These are phyloP conservation scores for Magallana ariakensis DNA, from an alignment of 1,140 invertebrate genomes.

Conservation along the genomic window DNA sequence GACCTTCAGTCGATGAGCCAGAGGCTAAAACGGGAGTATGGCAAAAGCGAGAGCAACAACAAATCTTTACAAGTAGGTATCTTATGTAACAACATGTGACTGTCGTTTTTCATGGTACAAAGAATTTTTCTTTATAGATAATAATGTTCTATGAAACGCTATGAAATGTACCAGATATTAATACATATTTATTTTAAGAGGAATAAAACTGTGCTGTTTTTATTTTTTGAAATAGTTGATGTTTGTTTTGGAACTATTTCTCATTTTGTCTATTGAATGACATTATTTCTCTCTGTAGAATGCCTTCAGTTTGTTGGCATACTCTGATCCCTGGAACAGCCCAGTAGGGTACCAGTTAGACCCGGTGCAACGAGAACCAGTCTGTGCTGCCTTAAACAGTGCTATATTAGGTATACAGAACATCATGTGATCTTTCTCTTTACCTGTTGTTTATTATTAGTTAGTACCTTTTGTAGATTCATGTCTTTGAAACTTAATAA, in stretches of 20 bases:
- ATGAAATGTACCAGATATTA: too few species aligned
- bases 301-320: conserved; percentile 98
- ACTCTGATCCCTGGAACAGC: conserved; percentile 98
- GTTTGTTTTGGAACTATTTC: too few species aligned
- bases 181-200: too few species aligned
- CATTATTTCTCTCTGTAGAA: conserved; percentile 83
- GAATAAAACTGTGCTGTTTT: too few species aligned
- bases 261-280: too few species aligned
- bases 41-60: conserved; percentile 92
- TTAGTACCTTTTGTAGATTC: too few species aligned
- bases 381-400: conserved; percentile 97
- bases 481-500: too few species aligned
- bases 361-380: conserved; percentile 93
- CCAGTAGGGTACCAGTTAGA: conserved; percentile 97
- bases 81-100: background rate
- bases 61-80: conserved; percentile 91
- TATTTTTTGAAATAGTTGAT: too few species aligned
- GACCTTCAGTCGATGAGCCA: conserved; percentile 95
- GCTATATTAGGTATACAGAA: conserved; percentile 88
- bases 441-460: too few species aligned
- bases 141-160: too few species aligned
- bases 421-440: background rate
- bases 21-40: conserved; percentile 89
- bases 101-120: too few species aligned
- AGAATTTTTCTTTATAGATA: too few species aligned